Percentiles rank a stretch among this genome's conserved stretches.
These are phyloP conservation scores for Chloroclystis v-ata DNA, from an alignment of 2,888 invertebrate genomes.

Conservation along the genomic window DNA sequence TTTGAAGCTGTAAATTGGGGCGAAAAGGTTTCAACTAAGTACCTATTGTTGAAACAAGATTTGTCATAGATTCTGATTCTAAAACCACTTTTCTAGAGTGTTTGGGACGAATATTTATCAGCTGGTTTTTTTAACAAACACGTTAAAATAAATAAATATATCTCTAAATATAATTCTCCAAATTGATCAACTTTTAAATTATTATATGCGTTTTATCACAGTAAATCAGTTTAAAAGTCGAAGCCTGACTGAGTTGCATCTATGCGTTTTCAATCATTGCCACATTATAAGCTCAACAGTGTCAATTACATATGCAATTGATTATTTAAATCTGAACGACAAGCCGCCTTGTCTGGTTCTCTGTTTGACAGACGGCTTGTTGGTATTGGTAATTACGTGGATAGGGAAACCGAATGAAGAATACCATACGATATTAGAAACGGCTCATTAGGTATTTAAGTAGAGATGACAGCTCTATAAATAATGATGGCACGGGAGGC, in stretches of 20 bases:
- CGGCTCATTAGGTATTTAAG: constrained; percentile 75
- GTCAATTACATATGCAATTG: constrained; percentile 14
- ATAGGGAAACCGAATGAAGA: constrained; percentile 59
- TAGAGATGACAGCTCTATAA: constrained; percentile 71
- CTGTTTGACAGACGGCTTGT: constrained; percentile 29
- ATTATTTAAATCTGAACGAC: constrained; percentile 21
- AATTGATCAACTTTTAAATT: too few relatives aligned
- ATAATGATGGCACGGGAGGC: constrained; percentile 50
- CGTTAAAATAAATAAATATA: too few relatives aligned
- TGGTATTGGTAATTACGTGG: constrained; percentile 60
- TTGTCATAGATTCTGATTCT: too few relatives aligned
- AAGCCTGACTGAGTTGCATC: neutral
- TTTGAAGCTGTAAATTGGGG: too few relatives aligned
- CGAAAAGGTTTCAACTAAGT: too few relatives aligned
- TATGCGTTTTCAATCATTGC: constrained; percentile 5
- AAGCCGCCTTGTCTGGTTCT: constrained; percentile 19
- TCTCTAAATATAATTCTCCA: too few relatives aligned
- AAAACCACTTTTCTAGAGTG: too few relatives aligned
- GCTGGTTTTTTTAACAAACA: too few relatives aligned
- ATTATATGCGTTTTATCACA: too few relatives aligned
- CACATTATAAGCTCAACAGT: constrained; percentile 8
- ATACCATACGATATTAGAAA: constrained; percentile 67
- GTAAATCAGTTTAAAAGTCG: neutral
- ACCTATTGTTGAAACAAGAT: too few relatives aligned
- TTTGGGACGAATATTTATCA: too few relatives aligned